Conservation (phyloP, 1,140 invertebrate species). For the Bombus waltoni region DNA sequence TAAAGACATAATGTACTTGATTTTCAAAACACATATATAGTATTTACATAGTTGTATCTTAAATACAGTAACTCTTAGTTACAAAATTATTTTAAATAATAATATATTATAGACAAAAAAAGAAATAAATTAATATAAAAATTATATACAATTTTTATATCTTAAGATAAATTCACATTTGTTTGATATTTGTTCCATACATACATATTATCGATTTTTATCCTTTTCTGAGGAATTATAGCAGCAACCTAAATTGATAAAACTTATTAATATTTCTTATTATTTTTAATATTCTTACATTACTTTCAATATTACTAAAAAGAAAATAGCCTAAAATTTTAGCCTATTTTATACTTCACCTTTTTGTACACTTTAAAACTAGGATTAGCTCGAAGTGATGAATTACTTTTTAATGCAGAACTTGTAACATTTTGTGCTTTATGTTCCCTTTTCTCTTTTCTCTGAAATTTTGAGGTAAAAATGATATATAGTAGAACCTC, state of each 20-base stretch:
- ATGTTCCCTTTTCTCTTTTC: too few species aligned
- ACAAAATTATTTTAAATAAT: too few species aligned
- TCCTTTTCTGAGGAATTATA: neutral
- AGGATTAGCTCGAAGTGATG: too few species aligned
- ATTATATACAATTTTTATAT: neutral
- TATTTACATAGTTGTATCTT: too few species aligned
- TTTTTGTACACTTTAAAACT: neutral
- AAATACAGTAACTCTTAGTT: too few species aligned
- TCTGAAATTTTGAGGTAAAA: conserved; percentile 4
- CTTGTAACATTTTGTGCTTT: too few species aligned
- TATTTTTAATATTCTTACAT: too few species aligned
- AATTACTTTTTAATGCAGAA: neutral
- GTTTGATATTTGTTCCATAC: neutral
- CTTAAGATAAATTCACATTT: neutral
- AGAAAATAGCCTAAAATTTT: too few species aligned
- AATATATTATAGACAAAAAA: too few species aligned
- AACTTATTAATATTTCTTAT: neutral
- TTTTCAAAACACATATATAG: too few species aligned
- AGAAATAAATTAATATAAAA: too few species aligned
- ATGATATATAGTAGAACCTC: neutral
- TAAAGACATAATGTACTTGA: too few species aligned
- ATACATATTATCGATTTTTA: neutral
- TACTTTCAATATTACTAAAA: neutral
- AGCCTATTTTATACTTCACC: neutral
- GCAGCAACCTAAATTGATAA: neutral